Evolutionary conservation across 2,888 invertebrate species (phyloP).

Genomic region (Rhagonycha lutea): DNA sequence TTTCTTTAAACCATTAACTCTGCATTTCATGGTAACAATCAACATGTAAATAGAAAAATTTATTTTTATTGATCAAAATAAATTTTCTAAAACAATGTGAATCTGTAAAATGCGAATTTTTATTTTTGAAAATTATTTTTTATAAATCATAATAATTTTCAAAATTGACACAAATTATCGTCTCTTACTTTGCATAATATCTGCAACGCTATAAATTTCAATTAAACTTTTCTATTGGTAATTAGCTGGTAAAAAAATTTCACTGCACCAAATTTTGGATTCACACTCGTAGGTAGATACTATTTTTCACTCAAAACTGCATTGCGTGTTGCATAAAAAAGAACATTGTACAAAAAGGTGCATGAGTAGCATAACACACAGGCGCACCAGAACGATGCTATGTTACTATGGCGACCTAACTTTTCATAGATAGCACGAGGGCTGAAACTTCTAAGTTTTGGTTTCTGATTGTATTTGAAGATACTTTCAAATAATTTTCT

Average conservation of each 20-base stretch:
- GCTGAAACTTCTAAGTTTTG: not conserved
- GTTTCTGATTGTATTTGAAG: too few species aligned
- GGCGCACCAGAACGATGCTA: conserved; percentile 20
- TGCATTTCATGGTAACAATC: not conserved
- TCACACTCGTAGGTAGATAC: not conserved
- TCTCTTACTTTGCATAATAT: too few species aligned
- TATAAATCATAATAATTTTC: not conserved
- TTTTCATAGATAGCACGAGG: conserved; percentile 7
- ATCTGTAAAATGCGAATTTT: not conserved
- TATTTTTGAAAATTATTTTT: not conserved
- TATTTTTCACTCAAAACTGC: conserved; percentile 10
- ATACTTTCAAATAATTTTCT: too few species aligned
- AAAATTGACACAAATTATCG: too few species aligned
- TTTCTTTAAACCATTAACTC: too few species aligned
- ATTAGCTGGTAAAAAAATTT: not conserved
- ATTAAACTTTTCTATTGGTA: not conserved
- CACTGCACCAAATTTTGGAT: not conserved
- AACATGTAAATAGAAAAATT: not conserved
- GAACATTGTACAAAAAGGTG: conserved; percentile 8
- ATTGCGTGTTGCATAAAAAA: conserved; percentile 30
- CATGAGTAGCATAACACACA: conserved; percentile 21
- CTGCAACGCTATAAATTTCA: not conserved
- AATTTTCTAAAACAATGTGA: not conserved
- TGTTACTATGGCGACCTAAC: conserved; percentile 24
- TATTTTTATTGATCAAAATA: not conserved